phyloP scores from a whole-genome alignment of 2,113 vertebrate species.

The Burhinus oedicnemus region DNA sequence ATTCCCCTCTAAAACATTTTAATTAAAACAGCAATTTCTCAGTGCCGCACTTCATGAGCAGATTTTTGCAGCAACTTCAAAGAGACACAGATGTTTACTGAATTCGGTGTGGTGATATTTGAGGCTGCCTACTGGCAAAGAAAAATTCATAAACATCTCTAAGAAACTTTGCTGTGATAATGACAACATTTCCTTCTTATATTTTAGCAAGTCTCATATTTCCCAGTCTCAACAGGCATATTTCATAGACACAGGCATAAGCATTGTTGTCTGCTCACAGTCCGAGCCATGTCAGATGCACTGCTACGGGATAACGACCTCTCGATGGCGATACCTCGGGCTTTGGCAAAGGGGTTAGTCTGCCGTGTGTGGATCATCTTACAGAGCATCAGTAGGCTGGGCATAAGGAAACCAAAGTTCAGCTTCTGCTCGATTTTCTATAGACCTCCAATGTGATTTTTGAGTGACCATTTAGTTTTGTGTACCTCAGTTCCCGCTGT shows the following conservation, averaged over 20 bases:
- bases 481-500: background rate
- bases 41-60: background rate
- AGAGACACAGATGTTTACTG: slow-evolving; percentile 38
- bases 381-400: background rate
- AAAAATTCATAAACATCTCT: slow-evolving; percentile 36
- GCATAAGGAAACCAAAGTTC: background rate
- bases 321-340: background rate
- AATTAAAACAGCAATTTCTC: slow-evolving; percentile 48
- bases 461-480: background rate
- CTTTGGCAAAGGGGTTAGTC: background rate
- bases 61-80: slow-evolving; percentile 27
- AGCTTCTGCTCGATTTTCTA: background rate
- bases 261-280: background rate
- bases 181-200: slow-evolving; percentile 48
- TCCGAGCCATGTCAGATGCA: background rate
- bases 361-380: background rate
- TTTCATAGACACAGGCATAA: background rate
- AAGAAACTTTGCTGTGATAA: slow-evolving; percentile 33
- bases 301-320: background rate
- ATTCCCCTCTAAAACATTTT: slow-evolving; percentile 36
- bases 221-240: background rate
- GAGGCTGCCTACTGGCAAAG: slow-evolving; percentile 35
- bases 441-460: background rate
- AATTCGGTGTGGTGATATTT: slow-evolving; percentile 11
- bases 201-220: slow-evolving; percentile 52